Percentiles rank a stretch among this genome's conserved stretches.
phyloP scores from a whole-genome alignment of 1,140 invertebrate genomes.

The Drosophila ohnishii region DNA sequence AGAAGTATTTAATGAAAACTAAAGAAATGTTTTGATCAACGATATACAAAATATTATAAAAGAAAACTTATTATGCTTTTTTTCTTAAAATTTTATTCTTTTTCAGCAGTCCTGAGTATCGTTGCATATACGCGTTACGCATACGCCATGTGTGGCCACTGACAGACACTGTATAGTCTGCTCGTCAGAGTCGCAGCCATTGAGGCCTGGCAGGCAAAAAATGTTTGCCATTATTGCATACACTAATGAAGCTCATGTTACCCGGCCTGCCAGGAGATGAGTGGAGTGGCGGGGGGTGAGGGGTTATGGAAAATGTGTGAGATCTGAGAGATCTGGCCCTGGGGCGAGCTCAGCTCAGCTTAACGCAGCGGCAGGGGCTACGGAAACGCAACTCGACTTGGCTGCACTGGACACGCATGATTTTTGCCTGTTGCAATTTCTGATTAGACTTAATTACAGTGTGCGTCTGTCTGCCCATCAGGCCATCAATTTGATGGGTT shows the following conservation, averaged over 20 bases:
- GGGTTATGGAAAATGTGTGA: constrained; percentile 16
- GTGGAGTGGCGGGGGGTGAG: not conserved
- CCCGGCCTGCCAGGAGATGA: constrained; percentile 34
- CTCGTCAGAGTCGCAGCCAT: constrained; percentile 41
- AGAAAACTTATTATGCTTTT: too few species aligned
- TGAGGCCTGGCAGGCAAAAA: constrained; percentile 76
- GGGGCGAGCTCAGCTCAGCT: constrained; percentile 25
- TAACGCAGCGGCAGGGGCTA: constrained; percentile 13
- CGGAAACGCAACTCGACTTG: constrained; percentile 36
- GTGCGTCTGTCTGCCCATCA: constrained; percentile 66
- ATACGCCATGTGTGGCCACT: constrained; percentile 57
- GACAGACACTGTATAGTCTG: constrained; percentile 36
- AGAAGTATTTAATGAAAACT: not conserved
- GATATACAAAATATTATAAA: not conserved
- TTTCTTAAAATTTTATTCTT: not conserved
- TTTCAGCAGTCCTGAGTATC: not conserved
- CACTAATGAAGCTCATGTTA: constrained; percentile 82
- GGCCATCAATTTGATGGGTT: constrained; percentile 74
- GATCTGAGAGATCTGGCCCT: constrained; percentile 46
- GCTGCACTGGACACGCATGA: constrained; percentile 70
- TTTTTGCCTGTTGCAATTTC: constrained; percentile 81
- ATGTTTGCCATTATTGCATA: constrained; percentile 82
- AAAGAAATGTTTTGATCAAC: not conserved
- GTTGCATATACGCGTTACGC: constrained; percentile 40
- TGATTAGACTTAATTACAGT: constrained; percentile 82